Conservation (phyloP, 1,140 invertebrate species). For the Potamilus streckersoni region DNA sequence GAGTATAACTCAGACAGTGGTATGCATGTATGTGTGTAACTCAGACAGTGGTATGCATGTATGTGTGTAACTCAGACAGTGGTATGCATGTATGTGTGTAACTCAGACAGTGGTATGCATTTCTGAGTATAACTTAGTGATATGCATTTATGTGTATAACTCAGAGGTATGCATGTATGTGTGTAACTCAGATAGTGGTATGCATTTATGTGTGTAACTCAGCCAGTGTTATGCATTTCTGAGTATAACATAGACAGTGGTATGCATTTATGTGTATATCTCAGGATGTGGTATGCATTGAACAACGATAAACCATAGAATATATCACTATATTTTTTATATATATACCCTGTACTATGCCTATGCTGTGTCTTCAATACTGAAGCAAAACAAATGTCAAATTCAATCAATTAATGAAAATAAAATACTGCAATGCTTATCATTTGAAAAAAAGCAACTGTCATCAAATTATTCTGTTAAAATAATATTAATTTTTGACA, state of each 20-base stretch:
- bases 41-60: constrained; percentile 46
- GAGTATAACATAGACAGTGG: no score
- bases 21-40: constrained; percentile 3
- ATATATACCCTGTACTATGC: no score
- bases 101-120: no score
- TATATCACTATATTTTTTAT: no score
- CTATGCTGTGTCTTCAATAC: no score
- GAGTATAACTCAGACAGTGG: background rate
- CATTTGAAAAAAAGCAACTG: no score
- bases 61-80: background rate
- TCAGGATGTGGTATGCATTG: background rate
- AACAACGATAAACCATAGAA: no score
- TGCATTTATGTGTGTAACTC: background rate
- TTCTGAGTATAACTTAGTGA: background rate
- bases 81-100: background rate
- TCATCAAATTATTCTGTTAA: no score
- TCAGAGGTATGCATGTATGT: constrained; percentile 43
- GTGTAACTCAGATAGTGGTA: background rate
- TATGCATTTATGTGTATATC: background rate
- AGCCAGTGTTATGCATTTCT: background rate
- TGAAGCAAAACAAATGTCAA: no score
- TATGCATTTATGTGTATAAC: constrained; percentile 5
- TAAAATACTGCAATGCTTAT: no score
- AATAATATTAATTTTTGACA: no score
- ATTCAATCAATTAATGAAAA: no score